Conservation (phyloP, 2,888 invertebrate species). For the Omphaloscelis lunosa region DNA sequence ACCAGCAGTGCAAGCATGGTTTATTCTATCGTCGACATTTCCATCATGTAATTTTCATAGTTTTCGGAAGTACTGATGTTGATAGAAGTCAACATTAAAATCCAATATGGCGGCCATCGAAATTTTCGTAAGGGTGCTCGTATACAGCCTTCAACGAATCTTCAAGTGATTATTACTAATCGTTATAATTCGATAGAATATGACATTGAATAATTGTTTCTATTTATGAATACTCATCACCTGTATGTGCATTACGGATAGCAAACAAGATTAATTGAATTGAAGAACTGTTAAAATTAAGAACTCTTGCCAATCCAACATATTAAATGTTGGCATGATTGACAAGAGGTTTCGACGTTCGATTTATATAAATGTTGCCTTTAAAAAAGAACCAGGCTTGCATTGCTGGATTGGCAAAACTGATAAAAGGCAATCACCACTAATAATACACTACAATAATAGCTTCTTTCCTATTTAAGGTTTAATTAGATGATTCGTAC, state of each 20-base stretch:
- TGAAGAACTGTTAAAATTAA: too few species aligned
- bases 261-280: too few species aligned
- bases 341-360: not conserved
- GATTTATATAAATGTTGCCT: not conserved
- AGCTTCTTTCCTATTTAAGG: not conserved
- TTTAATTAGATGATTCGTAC: not conserved
- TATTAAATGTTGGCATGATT: too few species aligned
- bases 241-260: too few species aligned
- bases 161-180: not conserved
- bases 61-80: not conserved
- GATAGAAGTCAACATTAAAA: not conserved
- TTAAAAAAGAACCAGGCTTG: too few species aligned
- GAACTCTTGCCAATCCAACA: too few species aligned
- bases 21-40: too few species aligned
- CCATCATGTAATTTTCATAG: too few species aligned
- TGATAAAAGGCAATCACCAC: not conserved
- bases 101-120: not conserved
- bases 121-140: not conserved
- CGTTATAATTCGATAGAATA: not conserved
- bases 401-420: not conserved
- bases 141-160: not conserved
- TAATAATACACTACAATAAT: too few species aligned
- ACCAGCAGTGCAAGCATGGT: not conserved
- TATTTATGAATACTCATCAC: too few species aligned
- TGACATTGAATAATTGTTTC: too few species aligned